A percentile compares a stretch with the other conserved stretches of the same genome.
Conservation (phyloP, 1,140 invertebrate species). For the Lasioglossum albipes region DNA sequence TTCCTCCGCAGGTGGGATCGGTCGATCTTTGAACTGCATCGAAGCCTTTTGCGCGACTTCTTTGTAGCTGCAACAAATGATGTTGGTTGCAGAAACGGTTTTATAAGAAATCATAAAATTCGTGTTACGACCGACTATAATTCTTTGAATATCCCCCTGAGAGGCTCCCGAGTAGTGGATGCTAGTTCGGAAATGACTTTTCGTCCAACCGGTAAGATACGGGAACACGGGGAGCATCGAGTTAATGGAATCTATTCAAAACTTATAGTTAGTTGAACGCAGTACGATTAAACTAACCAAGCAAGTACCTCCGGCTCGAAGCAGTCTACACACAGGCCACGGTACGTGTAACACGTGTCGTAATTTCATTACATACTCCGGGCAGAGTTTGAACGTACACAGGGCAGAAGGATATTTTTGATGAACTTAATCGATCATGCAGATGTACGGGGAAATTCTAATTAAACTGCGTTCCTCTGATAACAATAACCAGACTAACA, state of each 20-base stretch:
- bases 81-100: background rate
- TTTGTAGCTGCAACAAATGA: background rate
- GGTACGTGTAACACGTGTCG: background rate
- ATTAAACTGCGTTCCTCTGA: background rate
- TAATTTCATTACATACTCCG: constrained; percentile 4
- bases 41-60: constrained; percentile 12
- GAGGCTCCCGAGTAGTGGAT: too few relatives aligned
- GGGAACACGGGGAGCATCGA: background rate
- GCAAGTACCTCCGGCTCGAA: background rate
- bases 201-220: background rate
- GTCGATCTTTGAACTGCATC: constrained; percentile 30
- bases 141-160: too few relatives aligned
- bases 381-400: background rate
- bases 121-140: too few relatives aligned
- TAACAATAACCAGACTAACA: background rate
- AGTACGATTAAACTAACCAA: constrained; percentile 1
- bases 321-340: background rate
- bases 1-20: constrained; percentile 8
- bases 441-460: background rate
- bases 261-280: background rate
- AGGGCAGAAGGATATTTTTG: background rate
- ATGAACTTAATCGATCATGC: background rate
- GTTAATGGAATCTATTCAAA: constrained; percentile 6
- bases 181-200: background rate
- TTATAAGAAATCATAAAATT: too few relatives aligned